These are phyloP conservation scores for Drosophila meridiana DNA, from an alignment of 2,888 invertebrate species.

Conservation along the genomic window DNA sequence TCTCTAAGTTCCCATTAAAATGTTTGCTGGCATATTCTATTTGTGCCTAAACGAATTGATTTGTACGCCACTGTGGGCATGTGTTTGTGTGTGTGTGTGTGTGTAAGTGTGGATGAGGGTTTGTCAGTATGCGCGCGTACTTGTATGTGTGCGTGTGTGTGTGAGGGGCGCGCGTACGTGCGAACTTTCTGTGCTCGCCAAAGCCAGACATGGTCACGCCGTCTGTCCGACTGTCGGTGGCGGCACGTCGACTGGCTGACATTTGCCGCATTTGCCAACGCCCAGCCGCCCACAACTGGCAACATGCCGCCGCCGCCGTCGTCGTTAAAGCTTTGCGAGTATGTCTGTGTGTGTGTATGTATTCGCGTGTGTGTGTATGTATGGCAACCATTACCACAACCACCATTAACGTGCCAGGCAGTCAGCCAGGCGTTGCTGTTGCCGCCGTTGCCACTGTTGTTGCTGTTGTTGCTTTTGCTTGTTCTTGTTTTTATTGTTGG, in stretches of 20 bases:
- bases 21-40: slow-evolving; percentile 65
- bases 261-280: slow-evolving; percentile 78
- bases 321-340: slow-evolving; percentile 72
- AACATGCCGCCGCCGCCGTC: slow-evolving; percentile 71
- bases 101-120: slow-evolving; percentile 31
- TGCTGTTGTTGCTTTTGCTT: slow-evolving; percentile 51
- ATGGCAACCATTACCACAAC: slow-evolving; percentile 79
- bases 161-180: slow-evolving; percentile 65
- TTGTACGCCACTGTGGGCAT: slow-evolving; percentile 62
- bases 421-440: slow-evolving; percentile 74
- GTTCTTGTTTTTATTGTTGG: slow-evolving; percentile 80
- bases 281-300: slow-evolving; percentile 75
- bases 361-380: slow-evolving; percentile 57
- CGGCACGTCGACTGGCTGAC: slow-evolving; percentile 78
- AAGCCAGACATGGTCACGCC: slow-evolving; percentile 80
- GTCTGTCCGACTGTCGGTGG: slow-evolving; percentile 65
- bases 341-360: slow-evolving; percentile 21
- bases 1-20: slow-evolving; percentile 8
- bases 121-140: slow-evolving; percentile 9
- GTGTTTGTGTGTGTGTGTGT: slow-evolving; percentile 32
- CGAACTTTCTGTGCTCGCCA: slow-evolving; percentile 74
- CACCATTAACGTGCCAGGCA: slow-evolving; percentile 80
- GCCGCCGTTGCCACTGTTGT: slow-evolving; percentile 48
- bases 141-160: slow-evolving; percentile 26
- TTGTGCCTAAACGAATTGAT: slow-evolving; percentile 80